These are phyloP conservation scores for Pantelozetes paolii DNA, from an alignment of 2,888 invertebrate species.

Conservation along the genomic window DNA sequence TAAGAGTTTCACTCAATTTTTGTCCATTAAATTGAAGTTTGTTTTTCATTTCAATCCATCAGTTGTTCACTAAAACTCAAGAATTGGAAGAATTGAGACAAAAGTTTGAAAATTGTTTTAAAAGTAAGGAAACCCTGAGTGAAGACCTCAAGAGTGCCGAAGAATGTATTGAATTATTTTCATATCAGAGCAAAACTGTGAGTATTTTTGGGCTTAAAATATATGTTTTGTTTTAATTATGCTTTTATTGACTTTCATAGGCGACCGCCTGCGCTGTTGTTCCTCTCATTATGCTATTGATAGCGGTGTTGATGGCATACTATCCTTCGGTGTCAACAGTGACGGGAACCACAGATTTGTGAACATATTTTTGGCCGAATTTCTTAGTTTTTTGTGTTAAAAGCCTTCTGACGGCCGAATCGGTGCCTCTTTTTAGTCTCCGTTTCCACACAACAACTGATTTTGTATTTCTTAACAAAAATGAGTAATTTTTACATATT, in stretches of 20 bases:
- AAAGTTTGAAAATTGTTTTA: conserved; percentile 63
- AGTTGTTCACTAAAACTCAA: conserved; percentile 64
- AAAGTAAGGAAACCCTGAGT: conserved; percentile 51
- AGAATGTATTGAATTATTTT: conserved; percentile 60
- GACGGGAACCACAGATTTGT: conserved; percentile 51
- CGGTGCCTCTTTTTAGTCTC: conserved; percentile 10
- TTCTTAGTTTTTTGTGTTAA: background rate
- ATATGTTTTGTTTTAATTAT: conserved; percentile 23
- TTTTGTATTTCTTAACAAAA: background rate
- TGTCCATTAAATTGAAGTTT: background rate
- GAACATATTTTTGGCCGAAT: background rate
- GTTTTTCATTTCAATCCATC: background rate
- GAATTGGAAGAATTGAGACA: conserved; percentile 69
- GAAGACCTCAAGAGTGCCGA: conserved; percentile 61
- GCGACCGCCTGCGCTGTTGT: conserved; percentile 47
- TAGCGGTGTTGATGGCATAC: conserved; percentile 47
- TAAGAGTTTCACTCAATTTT: conserved; percentile 15
- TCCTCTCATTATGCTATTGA: conserved; percentile 46
- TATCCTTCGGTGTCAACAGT: conserved; percentile 51
- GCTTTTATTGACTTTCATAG: conserved; percentile 40
- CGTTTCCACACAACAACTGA: background rate
- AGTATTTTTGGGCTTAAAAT: conserved; percentile 44
- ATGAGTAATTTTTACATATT: background rate
- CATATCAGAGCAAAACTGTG: conserved; percentile 61
- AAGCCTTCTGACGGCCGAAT: conserved; percentile 19